A percentile compares a stretch with the other conserved stretches of the same genome.
Conservation (phyloP, 2,888 invertebrate genomes). For the Lasioglossum oenotherae region DNA sequence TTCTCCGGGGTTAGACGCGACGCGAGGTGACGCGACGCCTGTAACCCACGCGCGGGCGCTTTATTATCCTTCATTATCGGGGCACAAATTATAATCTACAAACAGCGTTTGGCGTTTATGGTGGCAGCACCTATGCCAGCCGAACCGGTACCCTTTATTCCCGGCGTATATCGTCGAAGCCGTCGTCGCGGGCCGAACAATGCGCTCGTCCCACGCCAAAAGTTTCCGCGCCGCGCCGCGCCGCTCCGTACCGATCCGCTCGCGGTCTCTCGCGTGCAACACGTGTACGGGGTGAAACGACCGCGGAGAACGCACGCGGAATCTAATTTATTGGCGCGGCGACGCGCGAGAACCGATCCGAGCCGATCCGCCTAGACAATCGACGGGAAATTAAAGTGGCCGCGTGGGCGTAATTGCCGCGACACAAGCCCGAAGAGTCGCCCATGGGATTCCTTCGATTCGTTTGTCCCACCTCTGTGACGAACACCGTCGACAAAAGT, state of each 20-base stretch:
- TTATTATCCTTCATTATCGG: conserved; percentile 76
- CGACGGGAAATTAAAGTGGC: conserved; percentile 63
- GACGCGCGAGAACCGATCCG: conserved; percentile 16
- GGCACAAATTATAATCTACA: conserved; percentile 68
- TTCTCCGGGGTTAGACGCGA: neutral
- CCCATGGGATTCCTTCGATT: neutral
- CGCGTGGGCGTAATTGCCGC: conserved; percentile 69
- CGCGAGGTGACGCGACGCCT: neutral
- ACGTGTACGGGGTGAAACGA: conserved; percentile 30
- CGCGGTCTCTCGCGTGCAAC: neutral
- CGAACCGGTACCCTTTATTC: conserved; percentile 56
- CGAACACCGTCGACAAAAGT: neutral
- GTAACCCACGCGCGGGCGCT: conserved; percentile 59
- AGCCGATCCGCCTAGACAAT: conserved; percentile 57
- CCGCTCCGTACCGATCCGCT: neutral
- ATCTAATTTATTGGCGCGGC: conserved; percentile 66
- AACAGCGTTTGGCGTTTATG: conserved; percentile 68
- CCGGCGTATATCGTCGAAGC: conserved; percentile 50
- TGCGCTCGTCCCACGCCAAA: conserved; percentile 62
- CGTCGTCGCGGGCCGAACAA: conserved; percentile 60
- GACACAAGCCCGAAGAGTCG: conserved; percentile 37
- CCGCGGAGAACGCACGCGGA: conserved; percentile 52
- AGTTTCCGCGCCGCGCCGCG: conserved; percentile 22
- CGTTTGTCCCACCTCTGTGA: neutral
- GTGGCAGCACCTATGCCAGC: conserved; percentile 55